Base-by-base conservation (phyloP, 2,797 vertebrate species). In the Dipus sagitta region DNA sequence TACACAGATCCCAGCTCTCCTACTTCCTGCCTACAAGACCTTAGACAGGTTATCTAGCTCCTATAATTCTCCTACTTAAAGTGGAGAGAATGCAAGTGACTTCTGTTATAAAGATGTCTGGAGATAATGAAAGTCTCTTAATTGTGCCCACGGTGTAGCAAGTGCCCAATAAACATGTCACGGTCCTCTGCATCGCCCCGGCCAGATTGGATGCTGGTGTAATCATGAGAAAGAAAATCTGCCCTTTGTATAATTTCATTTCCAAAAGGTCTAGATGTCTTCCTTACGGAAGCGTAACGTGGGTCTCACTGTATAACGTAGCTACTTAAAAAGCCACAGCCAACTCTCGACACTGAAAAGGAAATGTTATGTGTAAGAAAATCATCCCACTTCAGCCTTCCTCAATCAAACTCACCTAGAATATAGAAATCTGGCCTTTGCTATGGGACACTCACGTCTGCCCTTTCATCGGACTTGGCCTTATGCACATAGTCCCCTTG, bases 311-410 rank as follows among this genome's bases (percentile, higher is more conserved):
- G 18, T 47, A 14, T 71, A 87, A 93, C 30, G 2, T 4, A 76
- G 77, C 11, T 78, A n/a, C 72, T 94, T 60, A 64, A 92, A 94
- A 93, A 80, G 26, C 74, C 88, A 77, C 93, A 82, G 6, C 20
- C 60, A 90, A 62, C 64, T 79, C 47, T 21, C 68, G 85, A 47
- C 38, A 84, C 83, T 28, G 34, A 78, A 90, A 34, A n/a, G n/a
- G 42, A 79, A 93, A 76, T 88, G 17, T 68, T 24, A 34, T 54
- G 67, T 23, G 4, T 32, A 88, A 42, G 11, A 76, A 88, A 77
- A 52, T 11, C 60, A 80, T 58, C 91, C 24, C 62, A 85, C 14
- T 65, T 94, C 52, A 83, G 47, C 21, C 15, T 90, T 23, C 34
- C 28, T 34, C 67, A 38, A 82, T 88, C 3, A 75, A 96, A 88